Conservation (phyloP, 1,140 invertebrate species). For the Cotesia chilonis region DNA sequence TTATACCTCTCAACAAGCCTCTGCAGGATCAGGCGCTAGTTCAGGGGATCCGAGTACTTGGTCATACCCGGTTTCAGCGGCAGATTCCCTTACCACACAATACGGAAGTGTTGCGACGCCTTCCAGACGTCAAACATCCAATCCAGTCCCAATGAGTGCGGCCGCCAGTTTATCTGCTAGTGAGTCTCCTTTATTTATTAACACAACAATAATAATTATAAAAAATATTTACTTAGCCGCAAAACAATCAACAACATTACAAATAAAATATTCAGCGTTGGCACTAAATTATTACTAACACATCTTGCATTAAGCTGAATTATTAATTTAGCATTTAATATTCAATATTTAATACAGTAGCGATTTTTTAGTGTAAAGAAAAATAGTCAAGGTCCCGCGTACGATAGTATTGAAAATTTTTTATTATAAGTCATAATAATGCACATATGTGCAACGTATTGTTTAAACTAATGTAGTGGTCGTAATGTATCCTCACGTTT, state of each 20-base stretch:
- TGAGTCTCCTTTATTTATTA: conserved; percentile 45
- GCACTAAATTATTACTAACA: no score
- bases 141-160: conserved; percentile 50
- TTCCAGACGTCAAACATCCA: conserved; percentile 45
- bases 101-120: conserved; percentile 39
- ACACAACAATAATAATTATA: no score
- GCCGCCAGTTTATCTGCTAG: conserved; percentile 52
- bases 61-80: conserved; percentile 43
- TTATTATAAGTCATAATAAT: no score
- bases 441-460: no score
- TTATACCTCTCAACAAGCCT: conserved; percentile 48
- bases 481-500: no score
- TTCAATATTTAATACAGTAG: neutral
- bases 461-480: no score
- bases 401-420: no score
- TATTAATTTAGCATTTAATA: neutral
- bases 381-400: no score
- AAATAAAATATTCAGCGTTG: no score
- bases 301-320: neutral
- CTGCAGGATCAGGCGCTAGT: neutral
- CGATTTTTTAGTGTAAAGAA: no score
- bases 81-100: conserved; percentile 43
- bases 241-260: no score
- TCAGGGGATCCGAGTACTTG: conserved; percentile 44
- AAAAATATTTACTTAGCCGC: no score